Evolutionary conservation across 2,797 vertebrate genomes (phyloP).

Genomic region (Microctenopoma stevenorrisi): DNA sequence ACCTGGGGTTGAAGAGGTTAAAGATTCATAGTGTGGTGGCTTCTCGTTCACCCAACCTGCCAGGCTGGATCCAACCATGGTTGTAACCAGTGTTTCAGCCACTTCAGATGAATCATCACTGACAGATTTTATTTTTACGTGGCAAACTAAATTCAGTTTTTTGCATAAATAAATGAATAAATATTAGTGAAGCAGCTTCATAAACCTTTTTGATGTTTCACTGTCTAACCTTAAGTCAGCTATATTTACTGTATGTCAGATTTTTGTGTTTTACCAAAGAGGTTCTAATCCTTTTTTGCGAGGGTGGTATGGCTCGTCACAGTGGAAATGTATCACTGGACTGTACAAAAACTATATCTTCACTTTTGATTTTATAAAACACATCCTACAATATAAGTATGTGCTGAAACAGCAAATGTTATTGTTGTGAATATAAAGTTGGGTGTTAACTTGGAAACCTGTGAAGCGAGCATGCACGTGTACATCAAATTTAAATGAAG

Average conservation of each 20-base stretch:
- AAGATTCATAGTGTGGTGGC: neutral
- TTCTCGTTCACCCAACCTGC: neutral
- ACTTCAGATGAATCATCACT: neutral
- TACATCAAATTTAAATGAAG: neutral
- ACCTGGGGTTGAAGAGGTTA: too few relatives aligned
- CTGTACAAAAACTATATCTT: neutral
- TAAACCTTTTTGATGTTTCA: slow-evolving; percentile 6
- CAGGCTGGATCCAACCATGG: neutral
- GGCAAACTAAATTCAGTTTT: neutral
- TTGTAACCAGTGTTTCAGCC: slow-evolving; percentile 10
- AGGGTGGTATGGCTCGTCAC: neutral
- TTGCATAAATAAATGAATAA: neutral
- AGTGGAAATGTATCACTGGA: neutral
- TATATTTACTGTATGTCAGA: neutral
- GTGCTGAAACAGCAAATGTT: neutral
- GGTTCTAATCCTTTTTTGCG: too few relatives aligned
- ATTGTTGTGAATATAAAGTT: neutral
- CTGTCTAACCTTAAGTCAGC: neutral
- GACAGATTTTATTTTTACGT: neutral
- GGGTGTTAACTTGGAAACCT: neutral
- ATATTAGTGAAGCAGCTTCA: neutral
- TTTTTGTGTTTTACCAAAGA: neutral
- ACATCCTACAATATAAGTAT: neutral
- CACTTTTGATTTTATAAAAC: neutral
- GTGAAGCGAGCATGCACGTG: neutral